phyloP scores from a whole-genome alignment of 2,888 invertebrate species.

The Xestia rhomboidea region DNA sequence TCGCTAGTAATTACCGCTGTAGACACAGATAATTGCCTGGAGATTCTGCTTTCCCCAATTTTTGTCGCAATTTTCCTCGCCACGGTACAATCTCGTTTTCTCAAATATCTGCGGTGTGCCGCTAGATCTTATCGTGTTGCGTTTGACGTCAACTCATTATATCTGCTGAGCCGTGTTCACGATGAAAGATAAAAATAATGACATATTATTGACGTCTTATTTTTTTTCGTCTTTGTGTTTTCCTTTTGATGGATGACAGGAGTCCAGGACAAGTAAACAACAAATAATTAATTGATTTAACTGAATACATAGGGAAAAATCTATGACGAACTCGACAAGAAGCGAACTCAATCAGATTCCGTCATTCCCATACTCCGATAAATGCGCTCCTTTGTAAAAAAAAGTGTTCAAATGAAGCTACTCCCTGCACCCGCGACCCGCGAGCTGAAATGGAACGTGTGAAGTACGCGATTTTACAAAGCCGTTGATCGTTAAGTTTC shows the following conservation, averaged over 20 bases:
- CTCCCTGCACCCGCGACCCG: conserved; percentile 31
- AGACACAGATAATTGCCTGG: conserved; percentile 81
- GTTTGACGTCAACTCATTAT: conserved; percentile 49
- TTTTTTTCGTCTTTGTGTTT: background rate
- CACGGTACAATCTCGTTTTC: conserved; percentile 44
- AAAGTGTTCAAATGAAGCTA: conserved; percentile 35
- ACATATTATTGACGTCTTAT: conserved; percentile 13
- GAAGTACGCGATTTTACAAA: conserved; percentile 61
- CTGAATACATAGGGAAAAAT: background rate
- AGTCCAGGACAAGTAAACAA: background rate
- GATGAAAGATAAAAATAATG: conserved; percentile 44
- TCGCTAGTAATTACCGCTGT: conserved; percentile 78
- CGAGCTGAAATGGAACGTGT: conserved; percentile 56
- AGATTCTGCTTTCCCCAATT: conserved; percentile 74
- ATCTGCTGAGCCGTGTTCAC: conserved; percentile 27
- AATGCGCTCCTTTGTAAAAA: conserved; percentile 22
- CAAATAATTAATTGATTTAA: conserved; percentile 3
- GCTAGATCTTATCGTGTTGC: conserved; percentile 44
- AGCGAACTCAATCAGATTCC: conserved; percentile 5
- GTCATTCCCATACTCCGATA: conserved; percentile 1
- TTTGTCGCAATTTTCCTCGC: conserved; percentile 70
- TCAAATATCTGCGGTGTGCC: conserved; percentile 41
- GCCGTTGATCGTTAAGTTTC: conserved; percentile 64
- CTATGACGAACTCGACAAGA: background rate
- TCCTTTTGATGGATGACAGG: conserved; percentile 1